Evolutionary conservation across 2,888 invertebrate genomes (phyloP), one percentile per base, ranked within the genome.

Genomic region (Drosophila mayaguana): DNA sequence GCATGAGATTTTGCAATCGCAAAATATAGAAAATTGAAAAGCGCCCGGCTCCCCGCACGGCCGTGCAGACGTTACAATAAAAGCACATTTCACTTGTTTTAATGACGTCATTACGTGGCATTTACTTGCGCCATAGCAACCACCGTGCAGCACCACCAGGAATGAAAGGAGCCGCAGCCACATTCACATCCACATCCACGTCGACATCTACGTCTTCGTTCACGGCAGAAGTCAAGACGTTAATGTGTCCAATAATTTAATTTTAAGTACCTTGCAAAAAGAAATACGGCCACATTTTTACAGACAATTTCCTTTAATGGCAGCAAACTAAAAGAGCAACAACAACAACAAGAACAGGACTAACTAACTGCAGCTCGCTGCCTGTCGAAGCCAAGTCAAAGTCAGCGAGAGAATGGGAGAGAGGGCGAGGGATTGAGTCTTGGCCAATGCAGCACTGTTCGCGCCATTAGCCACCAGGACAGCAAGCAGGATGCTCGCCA

Each of bases 221-320:
- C 80, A 74, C 67, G 70, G 79, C 42, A 79, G 70, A 81, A 87
- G 87, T 86, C 86, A 87, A 83, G 88, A 87, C 87, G 87, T 87
- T 87, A 87, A 87, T 87, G 87, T 87, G 89, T 89, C 89, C 87
- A 89, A 89, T 87, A 88, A 88, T 88, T 88, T 88, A 87, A 87
- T 87, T 87, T 87, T 87, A 88, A 87, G 87, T 87, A 87, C 85
- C 89, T 87, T 89, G 89, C 87, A 87, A 89, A 89, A 89, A 87
- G 89, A 87, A 87, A 89, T 89, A 87, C 89, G 80, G 89, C 88
- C 78, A 88, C 89, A 89, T 87, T 87, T 89, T 87, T 81, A 87
- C 87, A 87, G 87, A 89, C 87, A 87, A 87, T 89, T 87, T 89
- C 88, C 85, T 81, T 87, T 87, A 87, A 87, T 85, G 87, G 88